Evolutionary conservation across 2,113 vertebrate genomes (phyloP).

Genomic region (Polyodon spathula): DNA sequence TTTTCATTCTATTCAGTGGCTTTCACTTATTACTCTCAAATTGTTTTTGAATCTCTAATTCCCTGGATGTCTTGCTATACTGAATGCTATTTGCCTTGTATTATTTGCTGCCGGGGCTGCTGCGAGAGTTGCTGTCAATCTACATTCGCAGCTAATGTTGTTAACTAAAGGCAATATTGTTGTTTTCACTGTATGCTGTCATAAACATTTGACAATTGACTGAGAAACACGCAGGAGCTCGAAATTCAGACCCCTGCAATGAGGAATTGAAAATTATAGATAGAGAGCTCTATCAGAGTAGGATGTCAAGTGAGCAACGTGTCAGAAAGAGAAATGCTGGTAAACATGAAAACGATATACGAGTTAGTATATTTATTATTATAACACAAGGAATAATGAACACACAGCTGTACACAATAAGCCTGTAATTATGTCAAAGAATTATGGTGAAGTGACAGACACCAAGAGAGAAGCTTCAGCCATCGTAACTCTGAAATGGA

Average conservation of each 20-base stretch:
- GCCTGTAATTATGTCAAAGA: too few relatives aligned
- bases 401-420: too few relatives aligned
- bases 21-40: conserved; percentile 59
- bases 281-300: too few relatives aligned
- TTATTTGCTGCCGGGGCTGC: conserved; percentile 59
- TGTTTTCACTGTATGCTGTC: conserved; percentile 65
- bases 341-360: too few relatives aligned
- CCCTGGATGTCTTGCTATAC: conserved; percentile 51
- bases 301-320: too few relatives aligned
- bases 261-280: background rate
- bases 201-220: conserved; percentile 47
- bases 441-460: too few relatives aligned
- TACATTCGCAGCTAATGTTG: conserved; percentile 68
- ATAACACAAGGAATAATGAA: too few relatives aligned
- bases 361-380: too few relatives aligned
- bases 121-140: conserved; percentile 63
- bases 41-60: conserved; percentile 64
- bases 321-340: too few relatives aligned
- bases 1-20: conserved; percentile 62
- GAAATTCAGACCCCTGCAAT: background rate
- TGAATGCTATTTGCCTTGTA: conserved; percentile 63
- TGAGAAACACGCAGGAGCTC: conserved; percentile 1
- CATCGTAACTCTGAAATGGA: too few relatives aligned
- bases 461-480: too few relatives aligned
- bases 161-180: conserved; percentile 71